phyloP scores from a whole-genome alignment of 2,888 invertebrate genomes.

The Bombyx huttoni region DNA sequence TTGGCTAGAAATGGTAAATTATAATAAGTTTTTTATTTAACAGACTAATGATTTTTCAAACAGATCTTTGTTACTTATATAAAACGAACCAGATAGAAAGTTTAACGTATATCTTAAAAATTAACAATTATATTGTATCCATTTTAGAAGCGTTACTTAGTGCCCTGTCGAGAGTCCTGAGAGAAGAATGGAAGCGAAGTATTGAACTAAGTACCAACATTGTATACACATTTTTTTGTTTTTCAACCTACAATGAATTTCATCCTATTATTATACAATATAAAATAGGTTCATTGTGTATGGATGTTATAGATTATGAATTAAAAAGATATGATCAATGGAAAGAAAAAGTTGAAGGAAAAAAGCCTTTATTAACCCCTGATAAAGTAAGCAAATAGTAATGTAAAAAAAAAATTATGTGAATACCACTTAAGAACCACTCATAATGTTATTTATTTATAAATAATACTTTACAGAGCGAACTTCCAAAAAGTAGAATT shows the following conservation, averaged over 20 bases:
- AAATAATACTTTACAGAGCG: slow-evolving; percentile 51
- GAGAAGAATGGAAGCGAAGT: slow-evolving; percentile 98
- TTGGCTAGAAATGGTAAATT: slow-evolving; percentile 90
- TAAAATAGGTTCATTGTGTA: slow-evolving; percentile 96
- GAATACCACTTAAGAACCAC: not conserved
- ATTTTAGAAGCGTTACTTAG: slow-evolving; percentile 90
- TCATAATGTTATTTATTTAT: not conserved
- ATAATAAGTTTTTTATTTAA: not conserved
- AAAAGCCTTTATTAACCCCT: slow-evolving; percentile 52
- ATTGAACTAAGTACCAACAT: slow-evolving; percentile 97
- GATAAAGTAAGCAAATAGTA: slow-evolving; percentile 45
- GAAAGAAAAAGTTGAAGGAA: slow-evolving; percentile 77
- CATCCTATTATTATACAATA: slow-evolving; percentile 95
- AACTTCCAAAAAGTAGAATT: slow-evolving; percentile 78
- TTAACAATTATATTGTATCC: no score
- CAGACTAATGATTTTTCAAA: not conserved
- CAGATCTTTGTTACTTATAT: not conserved
- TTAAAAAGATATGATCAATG: slow-evolving; percentile 93
- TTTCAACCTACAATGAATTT: slow-evolving; percentile 95
- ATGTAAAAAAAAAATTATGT: not conserved
- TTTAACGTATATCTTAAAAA: no score
- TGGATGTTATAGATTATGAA: slow-evolving; percentile 97
- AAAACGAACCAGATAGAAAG: not conserved
- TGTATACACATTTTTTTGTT: slow-evolving; percentile 96
- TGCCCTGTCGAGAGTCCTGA: slow-evolving; percentile 93